phyloP scores from a whole-genome alignment of 1,140 invertebrate species.

The Diuraphis noxia region DNA sequence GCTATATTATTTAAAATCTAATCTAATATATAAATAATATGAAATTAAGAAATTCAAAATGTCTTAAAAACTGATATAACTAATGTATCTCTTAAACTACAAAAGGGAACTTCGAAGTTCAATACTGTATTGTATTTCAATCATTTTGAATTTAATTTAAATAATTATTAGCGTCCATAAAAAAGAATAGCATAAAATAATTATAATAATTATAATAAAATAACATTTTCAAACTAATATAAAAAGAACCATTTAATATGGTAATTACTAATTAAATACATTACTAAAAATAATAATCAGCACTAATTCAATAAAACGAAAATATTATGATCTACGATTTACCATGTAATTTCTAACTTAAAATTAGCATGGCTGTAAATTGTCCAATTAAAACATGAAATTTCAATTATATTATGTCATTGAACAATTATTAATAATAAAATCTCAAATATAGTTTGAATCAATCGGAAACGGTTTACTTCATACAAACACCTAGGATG shows the following conservation, averaged over 20 bases:
- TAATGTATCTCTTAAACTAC: background rate
- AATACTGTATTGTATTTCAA: background rate
- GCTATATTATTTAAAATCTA: background rate
- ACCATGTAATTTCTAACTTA: too few species aligned
- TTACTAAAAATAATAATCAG: too few species aligned
- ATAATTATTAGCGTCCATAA: too few species aligned
- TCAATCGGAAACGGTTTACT: background rate
- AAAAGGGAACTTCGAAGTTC: background rate
- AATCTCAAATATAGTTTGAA: background rate
- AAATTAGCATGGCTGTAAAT: background rate
- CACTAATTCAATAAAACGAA: too few species aligned
- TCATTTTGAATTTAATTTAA: too few species aligned
- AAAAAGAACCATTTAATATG: too few species aligned
- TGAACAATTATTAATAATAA: background rate
- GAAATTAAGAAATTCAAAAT: background rate
- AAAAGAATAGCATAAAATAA: too few species aligned
- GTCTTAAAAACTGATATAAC: background rate
- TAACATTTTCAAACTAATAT: too few species aligned
- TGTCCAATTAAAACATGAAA: background rate
- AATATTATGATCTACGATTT: too few species aligned
- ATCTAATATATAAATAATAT: background rate
- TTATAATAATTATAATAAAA: too few species aligned
- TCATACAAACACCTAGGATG: conserved; percentile 63
- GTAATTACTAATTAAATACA: too few species aligned
- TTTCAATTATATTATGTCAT: background rate